These are phyloP conservation scores for Arothron firmamentum DNA, from an alignment of 2,113 vertebrate genomes.

Conservation along the genomic window DNA sequence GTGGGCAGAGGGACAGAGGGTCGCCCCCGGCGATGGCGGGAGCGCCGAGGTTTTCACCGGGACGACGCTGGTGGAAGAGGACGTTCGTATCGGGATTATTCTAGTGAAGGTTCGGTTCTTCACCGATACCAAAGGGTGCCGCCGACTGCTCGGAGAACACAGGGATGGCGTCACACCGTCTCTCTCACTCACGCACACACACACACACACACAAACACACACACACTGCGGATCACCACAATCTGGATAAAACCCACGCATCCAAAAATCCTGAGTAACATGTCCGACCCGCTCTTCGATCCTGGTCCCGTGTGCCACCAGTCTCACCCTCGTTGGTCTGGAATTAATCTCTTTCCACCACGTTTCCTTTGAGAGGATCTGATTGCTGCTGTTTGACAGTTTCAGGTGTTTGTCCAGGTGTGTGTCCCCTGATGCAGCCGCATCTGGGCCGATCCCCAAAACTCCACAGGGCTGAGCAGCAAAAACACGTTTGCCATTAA, in stretches of 20 bases:
- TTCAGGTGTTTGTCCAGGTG: slow-evolving; percentile 31
- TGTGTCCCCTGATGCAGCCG: slow-evolving; percentile 63
- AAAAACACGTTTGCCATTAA: background rate
- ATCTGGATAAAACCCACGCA: no score
- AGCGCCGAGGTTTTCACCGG: slow-evolving; percentile 1
- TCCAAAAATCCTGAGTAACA: no score
- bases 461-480: slow-evolving; percentile 35
- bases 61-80: background rate
- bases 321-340: slow-evolving; percentile 40
- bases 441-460: slow-evolving; percentile 30
- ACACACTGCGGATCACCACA: background rate
- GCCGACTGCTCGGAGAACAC: slow-evolving; percentile 43
- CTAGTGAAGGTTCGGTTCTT: slow-evolving; percentile 29
- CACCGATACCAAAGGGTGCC: slow-evolving; percentile 67
- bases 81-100: background rate
- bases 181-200: slow-evolving; percentile 18
- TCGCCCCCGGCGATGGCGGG: background rate
- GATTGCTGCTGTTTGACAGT: slow-evolving; percentile 32
- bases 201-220: slow-evolving; percentile 20
- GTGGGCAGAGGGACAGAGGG: slow-evolving; percentile 14
- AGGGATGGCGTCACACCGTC: slow-evolving; percentile 31
- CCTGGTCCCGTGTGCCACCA: slow-evolving; percentile 33
- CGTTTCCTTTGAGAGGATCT: slow-evolving; percentile 28
- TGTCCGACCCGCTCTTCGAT: background rate
- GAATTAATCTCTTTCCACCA: slow-evolving; percentile 55